These are phyloP conservation scores for Corythaeola cristata DNA, from an alignment of 2,113 vertebrate species.

Conservation along the genomic window DNA sequence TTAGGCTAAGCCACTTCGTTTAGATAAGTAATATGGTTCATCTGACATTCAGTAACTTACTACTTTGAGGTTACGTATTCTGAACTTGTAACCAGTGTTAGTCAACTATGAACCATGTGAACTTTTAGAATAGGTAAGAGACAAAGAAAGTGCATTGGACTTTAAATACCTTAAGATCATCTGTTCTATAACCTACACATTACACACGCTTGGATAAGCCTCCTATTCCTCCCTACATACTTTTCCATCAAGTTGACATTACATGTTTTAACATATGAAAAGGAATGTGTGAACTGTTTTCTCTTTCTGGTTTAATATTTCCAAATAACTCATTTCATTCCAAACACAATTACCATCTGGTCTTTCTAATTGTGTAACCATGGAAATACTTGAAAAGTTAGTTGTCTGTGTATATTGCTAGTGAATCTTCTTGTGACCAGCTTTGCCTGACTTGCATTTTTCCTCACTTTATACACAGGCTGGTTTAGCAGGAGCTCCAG, in stretches of 20 bases:
- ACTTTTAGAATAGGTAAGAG: constrained; percentile 16
- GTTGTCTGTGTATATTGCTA: constrained; percentile 35
- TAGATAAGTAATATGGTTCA: neutral
- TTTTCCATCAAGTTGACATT: constrained; percentile 69
- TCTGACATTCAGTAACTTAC: neutral
- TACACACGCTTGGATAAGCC: neutral
- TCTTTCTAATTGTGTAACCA: constrained; percentile 70
- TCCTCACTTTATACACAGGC: constrained; percentile 86
- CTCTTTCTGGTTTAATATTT: constrained; percentile 75
- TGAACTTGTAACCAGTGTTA: neutral
- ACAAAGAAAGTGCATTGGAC: constrained; percentile 32
- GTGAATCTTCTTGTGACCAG: neutral
- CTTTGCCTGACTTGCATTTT: constrained; percentile 73
- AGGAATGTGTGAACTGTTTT: constrained; percentile 74
- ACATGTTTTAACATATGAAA: constrained; percentile 66
- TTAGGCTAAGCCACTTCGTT: neutral
- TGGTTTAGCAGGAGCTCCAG: constrained; percentile 97
- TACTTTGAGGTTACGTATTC: neutral
- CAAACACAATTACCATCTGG: constrained; percentile 68
- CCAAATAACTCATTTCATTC: constrained; percentile 79
- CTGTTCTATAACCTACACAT: neutral
- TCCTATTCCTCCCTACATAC: neutral
- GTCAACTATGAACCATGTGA: neutral
- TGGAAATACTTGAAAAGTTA: constrained; percentile 57
- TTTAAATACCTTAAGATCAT: neutral